Percentiles rank a stretch among this genome's conserved stretches.
Conservation (phyloP, 35 echinoderm and acorn worm species). For the Heliocidaris erythrogramma region DNA sequence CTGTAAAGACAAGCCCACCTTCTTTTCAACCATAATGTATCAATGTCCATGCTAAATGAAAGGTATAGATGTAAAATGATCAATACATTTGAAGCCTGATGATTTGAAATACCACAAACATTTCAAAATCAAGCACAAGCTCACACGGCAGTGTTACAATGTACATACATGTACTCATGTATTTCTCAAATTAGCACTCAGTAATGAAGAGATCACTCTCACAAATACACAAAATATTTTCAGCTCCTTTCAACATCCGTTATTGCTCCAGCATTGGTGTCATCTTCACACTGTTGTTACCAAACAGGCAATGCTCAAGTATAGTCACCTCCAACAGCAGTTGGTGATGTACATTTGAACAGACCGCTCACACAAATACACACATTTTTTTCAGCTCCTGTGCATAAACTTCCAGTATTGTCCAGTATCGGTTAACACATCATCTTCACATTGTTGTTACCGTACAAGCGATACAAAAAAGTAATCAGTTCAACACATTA, state of each 20-base stretch:
- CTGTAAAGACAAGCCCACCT: too few species aligned
- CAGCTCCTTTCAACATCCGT: neutral
- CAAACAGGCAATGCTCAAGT: conserved; percentile 70
- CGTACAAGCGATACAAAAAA: neutral
- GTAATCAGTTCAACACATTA: neutral
- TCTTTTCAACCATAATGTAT: neutral
- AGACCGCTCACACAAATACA: neutral
- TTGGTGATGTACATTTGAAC: neutral
- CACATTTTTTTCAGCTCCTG: neutral
- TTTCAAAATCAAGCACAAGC: too few species aligned
- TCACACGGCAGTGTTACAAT: neutral
- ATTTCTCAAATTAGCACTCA: neutral
- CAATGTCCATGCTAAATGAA: too few species aligned
- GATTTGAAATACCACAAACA: too few species aligned
- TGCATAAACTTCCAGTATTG: neutral
- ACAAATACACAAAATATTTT: neutral
- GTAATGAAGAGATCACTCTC: neutral
- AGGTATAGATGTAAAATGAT: too few species aligned
- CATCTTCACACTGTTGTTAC: conserved; percentile 79
- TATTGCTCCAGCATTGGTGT: neutral
- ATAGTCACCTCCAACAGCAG: conserved; percentile 67
- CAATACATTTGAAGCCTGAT: too few species aligned
- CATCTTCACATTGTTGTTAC: neutral
- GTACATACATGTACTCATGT: too few species aligned
- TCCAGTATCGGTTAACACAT: too few species aligned